A percentile compares a stretch with the other conserved stretches of the same genome.
phyloP scores from a whole-genome alignment of 2,113 vertebrate genomes.

The Suncus etruscus region DNA sequence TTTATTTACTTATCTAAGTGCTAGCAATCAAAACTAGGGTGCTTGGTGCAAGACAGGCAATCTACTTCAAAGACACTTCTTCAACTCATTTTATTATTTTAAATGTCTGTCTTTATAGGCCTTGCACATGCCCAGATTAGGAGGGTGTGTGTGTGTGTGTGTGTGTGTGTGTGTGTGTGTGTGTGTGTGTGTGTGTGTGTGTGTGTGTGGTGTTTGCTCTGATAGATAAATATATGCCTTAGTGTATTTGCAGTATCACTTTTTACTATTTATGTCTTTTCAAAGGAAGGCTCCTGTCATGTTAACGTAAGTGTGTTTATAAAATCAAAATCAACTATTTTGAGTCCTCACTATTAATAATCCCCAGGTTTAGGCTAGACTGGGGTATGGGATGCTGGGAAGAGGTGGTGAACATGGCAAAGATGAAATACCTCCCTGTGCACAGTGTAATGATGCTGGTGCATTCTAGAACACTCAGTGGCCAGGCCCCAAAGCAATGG shows the following conservation, averaged over 20 bases:
- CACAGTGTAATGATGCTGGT: not conserved
- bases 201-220: too few species aligned
- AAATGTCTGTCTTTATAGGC: not conserved
- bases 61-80: too few species aligned
- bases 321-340: constrained; percentile 5
- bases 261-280: not conserved
- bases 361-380: not conserved
- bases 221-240: not conserved
- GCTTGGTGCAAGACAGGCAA: too few species aligned
- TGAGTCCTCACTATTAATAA: not conserved
- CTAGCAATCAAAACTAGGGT: too few species aligned
- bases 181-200: too few species aligned
- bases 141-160: too few species aligned
- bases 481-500: not conserved
- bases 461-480: not conserved
- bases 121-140: not conserved
- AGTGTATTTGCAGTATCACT: too few species aligned
- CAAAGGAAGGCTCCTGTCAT: not conserved
- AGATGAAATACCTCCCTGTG: not conserved
- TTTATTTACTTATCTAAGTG: not conserved
- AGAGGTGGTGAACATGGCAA: rapidly evolving
- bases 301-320: not conserved
- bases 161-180: too few species aligned
- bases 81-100: not conserved
- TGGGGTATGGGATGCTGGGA: not conserved